Base-by-base conservation (phyloP, 2,113 vertebrate genomes). In the Spilogale gracilis region DNA sequence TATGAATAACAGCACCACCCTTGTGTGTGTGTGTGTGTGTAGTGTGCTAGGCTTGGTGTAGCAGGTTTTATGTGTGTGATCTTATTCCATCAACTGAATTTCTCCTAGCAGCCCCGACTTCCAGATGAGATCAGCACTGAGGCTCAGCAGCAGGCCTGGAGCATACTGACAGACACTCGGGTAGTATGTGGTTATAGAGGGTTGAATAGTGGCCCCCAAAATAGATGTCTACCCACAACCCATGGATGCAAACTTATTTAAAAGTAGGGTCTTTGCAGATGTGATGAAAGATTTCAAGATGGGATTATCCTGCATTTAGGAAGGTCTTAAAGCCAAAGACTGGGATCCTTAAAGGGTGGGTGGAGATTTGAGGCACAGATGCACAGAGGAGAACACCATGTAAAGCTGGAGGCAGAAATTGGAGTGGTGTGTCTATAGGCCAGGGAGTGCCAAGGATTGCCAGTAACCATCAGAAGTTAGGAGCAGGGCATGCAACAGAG, bases 1-100 rank as follows among this genome's bases (percentile, higher is more conserved):
- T 20, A 43, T 25, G 2, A 11, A 12, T 18, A 20, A 1, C 23
- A 50, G 20, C 32, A 0, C 20, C 0, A 0, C 60, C 65, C 79
- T n/a, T 32, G 14, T 1, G 1, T 27, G 20, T 30, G 12, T 11
- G 89, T 17, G 18, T 23, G 11, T 9, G 89, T 14, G 5, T 14
- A 0, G 13, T 7, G 2, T 16, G 27, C 12, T 17, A 6, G 65
- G 21, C 52, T 52, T 0, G 32, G 32, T 5, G 58, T 52, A 48
- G 11, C 4, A 25, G 18, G 20, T 5, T 45, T 78, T 27, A 9
- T 2, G 60, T 1, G 10, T 9, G 0, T 3, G 6, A 1, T 48
- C 54, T 45, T 13, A 13, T 21, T 61, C 30, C 60, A 5, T 4
- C 4, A n/a, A 45, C 18, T 11, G 45, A 45, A 80, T 2, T n/a